Evolutionary conservation across 2,797 vertebrate genomes (phyloP).

Genomic region (Acanthiza pusilla): DNA sequence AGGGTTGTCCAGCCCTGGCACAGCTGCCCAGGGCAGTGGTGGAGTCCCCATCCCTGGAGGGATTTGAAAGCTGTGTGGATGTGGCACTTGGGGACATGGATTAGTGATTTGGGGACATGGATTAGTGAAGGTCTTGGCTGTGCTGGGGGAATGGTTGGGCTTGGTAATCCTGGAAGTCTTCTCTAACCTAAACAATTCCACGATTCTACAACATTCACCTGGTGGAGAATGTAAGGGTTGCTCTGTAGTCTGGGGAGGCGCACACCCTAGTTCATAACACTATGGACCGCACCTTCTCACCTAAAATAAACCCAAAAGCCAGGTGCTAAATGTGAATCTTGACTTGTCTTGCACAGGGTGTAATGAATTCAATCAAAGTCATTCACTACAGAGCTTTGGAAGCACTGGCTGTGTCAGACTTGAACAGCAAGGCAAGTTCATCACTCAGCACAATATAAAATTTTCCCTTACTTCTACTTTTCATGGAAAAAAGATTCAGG

Average conservation of each 20-base stretch:
- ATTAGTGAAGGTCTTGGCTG: not conserved
- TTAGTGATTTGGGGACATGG: accelerated
- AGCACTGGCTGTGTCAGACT: not conserved
- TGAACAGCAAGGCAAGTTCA: not conserved
- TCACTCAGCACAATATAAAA: not conserved
- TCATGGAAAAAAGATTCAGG: not conserved
- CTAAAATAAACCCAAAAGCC: not conserved
- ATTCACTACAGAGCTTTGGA: not conserved
- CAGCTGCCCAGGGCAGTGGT: too few species aligned
- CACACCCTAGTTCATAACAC: accelerated
- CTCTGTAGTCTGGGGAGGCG: not conserved
- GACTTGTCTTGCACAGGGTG: not conserved
- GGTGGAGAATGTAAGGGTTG: not conserved
- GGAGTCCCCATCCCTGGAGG: too few species aligned
- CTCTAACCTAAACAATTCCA: not conserved
- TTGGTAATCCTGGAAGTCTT: not conserved
- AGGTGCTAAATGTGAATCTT: accelerated
- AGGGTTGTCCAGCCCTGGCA: not conserved
- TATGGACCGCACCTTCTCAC: not conserved
- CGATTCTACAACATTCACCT: too few species aligned
- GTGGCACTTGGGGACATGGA: accelerated
- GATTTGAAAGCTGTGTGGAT: not conserved
- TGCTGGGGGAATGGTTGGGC: not conserved
- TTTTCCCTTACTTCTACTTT: constrained; percentile 27
- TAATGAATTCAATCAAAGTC: not conserved